Evolutionary conservation across 2,888 invertebrate species (phyloP).

Genomic region (Eupeodes latifasciatus): DNA sequence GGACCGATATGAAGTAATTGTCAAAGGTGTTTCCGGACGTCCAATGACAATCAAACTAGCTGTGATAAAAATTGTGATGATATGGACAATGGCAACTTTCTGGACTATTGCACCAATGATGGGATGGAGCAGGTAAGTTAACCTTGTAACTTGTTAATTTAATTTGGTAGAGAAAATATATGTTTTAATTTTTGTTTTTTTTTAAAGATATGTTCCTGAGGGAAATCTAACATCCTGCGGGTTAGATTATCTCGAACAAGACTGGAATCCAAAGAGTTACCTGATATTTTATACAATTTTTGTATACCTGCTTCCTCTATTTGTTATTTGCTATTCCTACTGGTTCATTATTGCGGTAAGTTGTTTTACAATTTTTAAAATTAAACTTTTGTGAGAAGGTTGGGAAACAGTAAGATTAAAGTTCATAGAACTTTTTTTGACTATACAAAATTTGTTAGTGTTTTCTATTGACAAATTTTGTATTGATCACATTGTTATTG

Average conservation of each 20-base stretch:
- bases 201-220: constrained; percentile 86
- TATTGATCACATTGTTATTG: no score
- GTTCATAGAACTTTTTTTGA: no score
- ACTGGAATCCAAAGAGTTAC: constrained; percentile 91
- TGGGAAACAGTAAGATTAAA: no score
- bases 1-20: constrained; percentile 95
- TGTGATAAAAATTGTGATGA: constrained; percentile 89
- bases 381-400: no score
- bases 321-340: constrained; percentile 93
- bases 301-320: constrained; percentile 90
- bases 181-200: not conserved
- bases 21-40: constrained; percentile 93
- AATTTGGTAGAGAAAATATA: not conserved
- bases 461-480: no score
- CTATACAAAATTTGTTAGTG: no score
- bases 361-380: not conserved
- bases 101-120: constrained; percentile 91
- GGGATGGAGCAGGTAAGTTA: constrained; percentile 91
- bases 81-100: constrained; percentile 94
- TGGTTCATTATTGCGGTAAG: constrained; percentile 92
- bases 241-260: constrained; percentile 92
- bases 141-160: not conserved
- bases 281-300: constrained; percentile 91
- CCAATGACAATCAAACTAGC: constrained; percentile 93
- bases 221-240: constrained; percentile 97